These are phyloP conservation scores for Linnaemya vulpina DNA, from an alignment of 2,888 invertebrate genomes.

Conservation along the genomic window DNA sequence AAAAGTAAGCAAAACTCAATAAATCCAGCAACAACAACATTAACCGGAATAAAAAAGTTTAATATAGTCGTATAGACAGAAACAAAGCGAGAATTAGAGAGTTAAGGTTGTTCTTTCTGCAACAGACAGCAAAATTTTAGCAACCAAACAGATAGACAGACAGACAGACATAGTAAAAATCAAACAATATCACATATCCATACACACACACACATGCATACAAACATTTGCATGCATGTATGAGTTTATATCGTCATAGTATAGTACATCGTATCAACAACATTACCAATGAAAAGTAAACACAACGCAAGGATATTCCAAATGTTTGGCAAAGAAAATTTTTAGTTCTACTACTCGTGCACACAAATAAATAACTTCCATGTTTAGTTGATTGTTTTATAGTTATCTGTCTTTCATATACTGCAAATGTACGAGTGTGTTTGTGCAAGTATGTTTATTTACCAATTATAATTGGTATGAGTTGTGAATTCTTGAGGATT, in stretches of 20 bases:
- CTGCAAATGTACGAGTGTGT: too few species aligned
- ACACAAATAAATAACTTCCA: slow-evolving; percentile 18
- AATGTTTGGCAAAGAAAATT: background rate
- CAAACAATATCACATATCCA: slow-evolving; percentile 36
- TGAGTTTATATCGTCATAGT: background rate
- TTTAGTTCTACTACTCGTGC: slow-evolving; percentile 1
- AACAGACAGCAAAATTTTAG: slow-evolving; percentile 66
- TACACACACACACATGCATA: background rate
- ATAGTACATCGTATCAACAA: slow-evolving; percentile 48
- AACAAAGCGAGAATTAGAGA: slow-evolving; percentile 70
- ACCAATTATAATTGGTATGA: slow-evolving; percentile 42
- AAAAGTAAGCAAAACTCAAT: slow-evolving; percentile 72
- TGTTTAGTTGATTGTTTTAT: slow-evolving; percentile 46
- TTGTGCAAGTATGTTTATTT: background rate
- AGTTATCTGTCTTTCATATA: background rate
- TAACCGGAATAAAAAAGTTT: background rate
- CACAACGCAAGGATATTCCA: slow-evolving; percentile 27
- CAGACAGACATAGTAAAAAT: slow-evolving; percentile 42
- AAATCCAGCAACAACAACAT: slow-evolving; percentile 45
- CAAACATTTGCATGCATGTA: background rate
- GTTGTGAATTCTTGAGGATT: slow-evolving; percentile 57
- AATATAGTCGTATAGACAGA: slow-evolving; percentile 9
- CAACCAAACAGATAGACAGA: slow-evolving; percentile 52
- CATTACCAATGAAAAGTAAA: slow-evolving; percentile 68
- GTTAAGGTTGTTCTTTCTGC: slow-evolving; percentile 56